A percentile compares a stretch with the other conserved stretches of the same genome.
phyloP scores from a whole-genome alignment of 2,888 invertebrate genomes.

The Hirtodrosophila trivittata region DNA sequence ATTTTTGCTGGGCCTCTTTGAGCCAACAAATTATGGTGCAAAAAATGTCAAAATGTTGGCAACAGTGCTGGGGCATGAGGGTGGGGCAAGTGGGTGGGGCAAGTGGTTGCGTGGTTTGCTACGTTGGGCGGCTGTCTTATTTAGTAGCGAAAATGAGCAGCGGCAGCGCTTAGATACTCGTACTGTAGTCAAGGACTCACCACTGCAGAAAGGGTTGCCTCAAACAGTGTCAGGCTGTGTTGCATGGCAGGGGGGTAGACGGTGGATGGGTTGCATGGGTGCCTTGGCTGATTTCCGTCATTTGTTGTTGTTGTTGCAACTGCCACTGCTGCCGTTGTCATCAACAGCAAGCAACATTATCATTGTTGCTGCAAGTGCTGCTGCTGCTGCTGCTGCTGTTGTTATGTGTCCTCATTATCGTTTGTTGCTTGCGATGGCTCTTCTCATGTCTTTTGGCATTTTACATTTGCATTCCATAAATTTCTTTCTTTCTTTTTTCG shows the following conservation, averaged over 20 bases:
- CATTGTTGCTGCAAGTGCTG: conserved; percentile 30
- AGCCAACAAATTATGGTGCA: conserved; percentile 46
- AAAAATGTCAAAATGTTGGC: conserved; percentile 68
- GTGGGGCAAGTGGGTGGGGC: neutral
- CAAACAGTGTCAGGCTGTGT: neutral
- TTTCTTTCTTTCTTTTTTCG: conserved; percentile 27
- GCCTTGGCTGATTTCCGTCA: conserved; percentile 75
- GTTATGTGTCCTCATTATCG: conserved; percentile 76
- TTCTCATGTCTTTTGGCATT: conserved; percentile 73
- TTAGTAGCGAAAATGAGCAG: conserved; percentile 78
- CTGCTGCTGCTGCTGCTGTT: conserved; percentile 35
- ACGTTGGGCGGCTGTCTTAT: conserved; percentile 60
- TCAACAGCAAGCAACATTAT: conserved; percentile 37
- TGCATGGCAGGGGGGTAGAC: neutral
- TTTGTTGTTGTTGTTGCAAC: conserved; percentile 39
- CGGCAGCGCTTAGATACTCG: conserved; percentile 57
- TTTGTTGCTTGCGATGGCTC: conserved; percentile 62
- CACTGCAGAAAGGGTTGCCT: conserved; percentile 48
- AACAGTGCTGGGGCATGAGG: conserved; percentile 11
- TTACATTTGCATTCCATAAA: conserved; percentile 58
- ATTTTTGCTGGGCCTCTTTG: conserved; percentile 33
- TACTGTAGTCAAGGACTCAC: conserved; percentile 46
- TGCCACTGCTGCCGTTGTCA: conserved; percentile 37
- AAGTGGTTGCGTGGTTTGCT: neutral
- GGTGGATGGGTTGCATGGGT: conserved; percentile 39